A percentile compares a stretch with the other conserved stretches of the same genome.
These are phyloP conservation scores for Saccopteryx bilineata DNA, from an alignment of 2,113 vertebrate species.

Conservation along the genomic window DNA sequence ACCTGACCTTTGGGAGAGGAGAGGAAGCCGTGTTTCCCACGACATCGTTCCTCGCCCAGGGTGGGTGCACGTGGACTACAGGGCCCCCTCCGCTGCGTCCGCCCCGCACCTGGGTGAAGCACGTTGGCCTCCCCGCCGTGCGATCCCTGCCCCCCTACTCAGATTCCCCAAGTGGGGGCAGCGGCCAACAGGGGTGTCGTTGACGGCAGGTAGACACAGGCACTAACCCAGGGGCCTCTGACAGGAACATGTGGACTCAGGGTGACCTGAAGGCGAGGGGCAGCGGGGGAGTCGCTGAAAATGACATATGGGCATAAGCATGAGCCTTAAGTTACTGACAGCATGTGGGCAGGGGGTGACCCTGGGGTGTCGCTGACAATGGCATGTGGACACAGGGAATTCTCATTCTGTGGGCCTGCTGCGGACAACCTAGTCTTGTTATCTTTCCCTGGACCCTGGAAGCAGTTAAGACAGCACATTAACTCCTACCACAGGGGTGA, in stretches of 20 bases:
- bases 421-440: fast-evolving
- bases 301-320: neutral
- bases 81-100: neutral
- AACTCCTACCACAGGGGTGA: neutral
- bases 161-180: neutral
- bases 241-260: neutral
- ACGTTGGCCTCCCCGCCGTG: too few relatives aligned
- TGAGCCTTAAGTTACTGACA: neutral
- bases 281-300: neutral
- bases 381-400: neutral
- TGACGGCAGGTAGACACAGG: neutral
- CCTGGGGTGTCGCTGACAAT: neutral
- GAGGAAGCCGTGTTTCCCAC: neutral
- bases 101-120: neutral
- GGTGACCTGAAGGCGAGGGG: neutral
- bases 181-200: neutral
- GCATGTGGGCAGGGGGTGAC: neutral
- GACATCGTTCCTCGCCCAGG: neutral
- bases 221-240: too few relatives aligned
- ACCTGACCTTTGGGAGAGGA: neutral
- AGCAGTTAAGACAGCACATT: neutral
- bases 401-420: neutral
- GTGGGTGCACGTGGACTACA: neutral
- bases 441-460: neutral
- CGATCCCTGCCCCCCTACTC: neutral